A percentile compares a stretch with the other conserved stretches of the same genome.
These are phyloP conservation scores for Drosophila pseudoananassae DNA, from an alignment of 1,140 invertebrate genomes.

Conservation along the genomic window DNA sequence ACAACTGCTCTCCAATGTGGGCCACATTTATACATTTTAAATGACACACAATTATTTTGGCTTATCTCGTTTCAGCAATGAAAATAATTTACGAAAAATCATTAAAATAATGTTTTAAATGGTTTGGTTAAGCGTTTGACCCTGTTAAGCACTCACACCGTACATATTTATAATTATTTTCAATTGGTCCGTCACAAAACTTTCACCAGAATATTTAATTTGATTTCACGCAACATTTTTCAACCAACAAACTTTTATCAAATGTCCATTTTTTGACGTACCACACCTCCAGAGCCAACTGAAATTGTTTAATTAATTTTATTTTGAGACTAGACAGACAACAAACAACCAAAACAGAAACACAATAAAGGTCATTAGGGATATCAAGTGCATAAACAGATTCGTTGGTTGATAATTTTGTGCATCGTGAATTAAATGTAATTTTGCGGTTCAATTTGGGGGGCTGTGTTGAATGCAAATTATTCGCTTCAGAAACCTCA, in stretches of 20 bases:
- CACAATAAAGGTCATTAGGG: slow-evolving; percentile 29
- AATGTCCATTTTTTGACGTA: neutral
- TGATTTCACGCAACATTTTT: slow-evolving; percentile 4
- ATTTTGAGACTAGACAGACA: slow-evolving; percentile 35
- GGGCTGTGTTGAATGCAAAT: slow-evolving; percentile 42
- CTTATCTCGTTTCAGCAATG: slow-evolving; percentile 1
- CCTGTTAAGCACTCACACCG: neutral
- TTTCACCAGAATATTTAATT: slow-evolving; percentile 2
- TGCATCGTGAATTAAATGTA: slow-evolving; percentile 49
- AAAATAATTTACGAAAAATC: neutral
- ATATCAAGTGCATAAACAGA: slow-evolving; percentile 41
- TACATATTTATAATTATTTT: neutral
- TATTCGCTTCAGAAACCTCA: slow-evolving; percentile 46
- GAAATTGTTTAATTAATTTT: slow-evolving; percentile 28
- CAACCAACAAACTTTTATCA: neutral
- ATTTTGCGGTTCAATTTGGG: slow-evolving; percentile 54
- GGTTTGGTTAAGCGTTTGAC: neutral
- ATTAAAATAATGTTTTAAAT: neutral
- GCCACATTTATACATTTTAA: slow-evolving; percentile 52
- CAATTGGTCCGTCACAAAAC: neutral
- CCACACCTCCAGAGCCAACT: neutral
- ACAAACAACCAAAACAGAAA: neutral
- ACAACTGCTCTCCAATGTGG: slow-evolving; percentile 16
- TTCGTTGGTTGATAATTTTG: slow-evolving; percentile 37
- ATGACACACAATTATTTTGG: slow-evolving; percentile 44